Evolutionary conservation across 2,113 vertebrate species (phyloP).

Genomic region (Brachyistius frenatus): DNA sequence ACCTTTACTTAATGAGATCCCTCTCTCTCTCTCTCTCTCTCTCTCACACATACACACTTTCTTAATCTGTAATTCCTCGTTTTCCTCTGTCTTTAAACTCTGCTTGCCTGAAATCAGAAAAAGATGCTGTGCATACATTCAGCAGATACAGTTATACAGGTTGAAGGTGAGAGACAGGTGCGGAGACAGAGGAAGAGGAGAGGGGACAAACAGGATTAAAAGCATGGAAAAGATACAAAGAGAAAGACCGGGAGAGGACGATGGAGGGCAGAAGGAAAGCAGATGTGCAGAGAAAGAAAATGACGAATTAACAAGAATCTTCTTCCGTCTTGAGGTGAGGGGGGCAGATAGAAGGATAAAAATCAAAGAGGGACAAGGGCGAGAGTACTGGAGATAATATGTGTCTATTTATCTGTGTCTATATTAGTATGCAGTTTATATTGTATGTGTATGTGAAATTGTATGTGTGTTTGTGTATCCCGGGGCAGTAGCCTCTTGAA

Average conservation of each 20-base stretch:
- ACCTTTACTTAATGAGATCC: constrained; percentile 68
- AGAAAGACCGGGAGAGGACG: not conserved
- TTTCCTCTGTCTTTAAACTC: not conserved
- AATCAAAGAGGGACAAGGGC: constrained; percentile 32
- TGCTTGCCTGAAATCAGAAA: constrained; percentile 28
- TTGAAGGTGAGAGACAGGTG: constrained; percentile 45
- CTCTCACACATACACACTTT: constrained; percentile 11
- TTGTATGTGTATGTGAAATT: no score
- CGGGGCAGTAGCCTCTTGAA: constrained; percentile 4
- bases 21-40: not conserved
- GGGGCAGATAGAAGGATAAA: constrained; percentile 51
- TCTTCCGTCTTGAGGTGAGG: constrained; percentile 29
- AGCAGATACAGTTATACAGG: not conserved
- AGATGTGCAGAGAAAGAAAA: constrained; percentile 9
- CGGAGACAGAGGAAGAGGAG: constrained; percentile 14
- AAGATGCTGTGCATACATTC: not conserved
- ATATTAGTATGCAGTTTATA: constrained; percentile 8
- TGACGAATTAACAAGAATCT: constrained; percentile 10
- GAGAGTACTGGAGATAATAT: constrained; percentile 18
- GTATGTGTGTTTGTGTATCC: constrained; percentile 15
- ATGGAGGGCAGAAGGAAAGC: constrained; percentile 44
- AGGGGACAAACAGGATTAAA: constrained; percentile 62
- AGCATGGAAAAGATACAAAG: constrained; percentile 60
- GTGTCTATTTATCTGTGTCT: constrained; percentile 9
- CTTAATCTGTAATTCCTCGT: constrained; percentile 12